These are phyloP conservation scores for Tetramorium parvispinum DNA, from an alignment of 1,140 invertebrate species.

Conservation along the genomic window DNA sequence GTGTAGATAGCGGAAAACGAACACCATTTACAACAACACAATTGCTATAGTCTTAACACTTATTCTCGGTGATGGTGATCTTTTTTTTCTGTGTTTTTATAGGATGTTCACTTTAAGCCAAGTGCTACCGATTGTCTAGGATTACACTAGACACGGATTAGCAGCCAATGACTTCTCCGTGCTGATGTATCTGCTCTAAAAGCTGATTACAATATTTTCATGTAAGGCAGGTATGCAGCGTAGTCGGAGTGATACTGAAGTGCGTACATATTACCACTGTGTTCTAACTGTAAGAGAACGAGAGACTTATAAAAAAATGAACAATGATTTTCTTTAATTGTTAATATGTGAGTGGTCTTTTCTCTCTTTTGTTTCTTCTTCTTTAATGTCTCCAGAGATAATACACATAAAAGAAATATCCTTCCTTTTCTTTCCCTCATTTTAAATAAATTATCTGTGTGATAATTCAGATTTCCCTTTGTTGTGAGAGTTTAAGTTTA, in stretches of 20 bases:
- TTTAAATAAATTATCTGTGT: background rate
- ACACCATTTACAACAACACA: slow-evolving; percentile 49
- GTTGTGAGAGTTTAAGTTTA: background rate
- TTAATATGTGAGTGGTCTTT: slow-evolving; percentile 53
- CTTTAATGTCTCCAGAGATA: background rate
- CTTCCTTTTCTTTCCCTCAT: background rate
- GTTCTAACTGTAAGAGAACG: slow-evolving; percentile 70
- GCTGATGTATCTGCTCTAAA: slow-evolving; percentile 12
- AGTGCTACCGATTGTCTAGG: slow-evolving; percentile 9
- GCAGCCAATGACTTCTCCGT: slow-evolving; percentile 26
- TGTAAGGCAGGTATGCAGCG: slow-evolving; percentile 25
- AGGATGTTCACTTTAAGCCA: slow-evolving; percentile 51
- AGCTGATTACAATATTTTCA: slow-evolving; percentile 32
- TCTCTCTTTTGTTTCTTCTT: slow-evolving; percentile 19
- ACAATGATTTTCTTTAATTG: slow-evolving; percentile 65
- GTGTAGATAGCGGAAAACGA: slow-evolving; percentile 34
- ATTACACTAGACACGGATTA: background rate
- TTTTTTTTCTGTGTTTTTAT: slow-evolving; percentile 70
- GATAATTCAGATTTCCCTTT: background rate
- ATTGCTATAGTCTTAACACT: slow-evolving; percentile 59
- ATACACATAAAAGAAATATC: background rate
- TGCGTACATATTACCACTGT: slow-evolving; percentile 59
- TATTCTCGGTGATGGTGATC: slow-evolving; percentile 76
- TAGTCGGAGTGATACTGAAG: slow-evolving; percentile 29
- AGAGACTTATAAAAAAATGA: slow-evolving; percentile 65